Evolutionary conservation across 35 echinoderm and acorn worm species (phyloP), one percentile per base, ranked within the genome.

Genomic region (Holothuria glaberrima): DNA sequence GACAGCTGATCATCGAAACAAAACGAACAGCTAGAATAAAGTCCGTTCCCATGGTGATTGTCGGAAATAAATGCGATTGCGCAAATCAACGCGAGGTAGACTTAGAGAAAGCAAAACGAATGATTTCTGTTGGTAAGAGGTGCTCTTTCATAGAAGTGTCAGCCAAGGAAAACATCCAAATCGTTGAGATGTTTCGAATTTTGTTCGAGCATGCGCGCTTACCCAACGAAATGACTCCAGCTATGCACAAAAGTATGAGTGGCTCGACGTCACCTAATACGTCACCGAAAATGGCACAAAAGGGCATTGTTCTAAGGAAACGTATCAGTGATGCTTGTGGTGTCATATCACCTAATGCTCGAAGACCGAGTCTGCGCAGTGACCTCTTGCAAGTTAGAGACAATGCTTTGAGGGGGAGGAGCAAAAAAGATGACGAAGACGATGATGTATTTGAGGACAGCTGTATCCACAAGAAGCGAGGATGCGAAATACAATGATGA

Each of bases 331-430:
- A 97, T 78, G 95, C 95, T 4, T 97, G 92, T 33, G 95, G 95
- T 7, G 90, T 97, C 0, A 82, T 97, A n/a, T 94, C 95, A 31
- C 95, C 95, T 6, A 94, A 97, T 60, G 95, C 92, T 20, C 76
- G 95, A 17, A 57, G 95, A 71, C 95, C 95, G 27, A 97, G 95
- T 92, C 77, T 97, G 68, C 92, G 95, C 75, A 97, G 95, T 89
- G 95, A 97, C 69, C 81, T 97, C 3, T 62, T 97, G 66, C 86
- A 94, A 65, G 92, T 97, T 30, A 88, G 94, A 34, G 91, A 92
- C 56, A 93, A 90, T 66, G 91, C 83, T 0, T 59, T 97, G 59
- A 89, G 89, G 48, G 88, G 88, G 33, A 83, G 90, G 18, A 66
- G 78, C 12, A 86, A 88, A 9, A 86, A 89, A 30, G 92, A 97